Conservation (phyloP, 1,140 invertebrate species). For the Cryptotermes secundus region DNA sequence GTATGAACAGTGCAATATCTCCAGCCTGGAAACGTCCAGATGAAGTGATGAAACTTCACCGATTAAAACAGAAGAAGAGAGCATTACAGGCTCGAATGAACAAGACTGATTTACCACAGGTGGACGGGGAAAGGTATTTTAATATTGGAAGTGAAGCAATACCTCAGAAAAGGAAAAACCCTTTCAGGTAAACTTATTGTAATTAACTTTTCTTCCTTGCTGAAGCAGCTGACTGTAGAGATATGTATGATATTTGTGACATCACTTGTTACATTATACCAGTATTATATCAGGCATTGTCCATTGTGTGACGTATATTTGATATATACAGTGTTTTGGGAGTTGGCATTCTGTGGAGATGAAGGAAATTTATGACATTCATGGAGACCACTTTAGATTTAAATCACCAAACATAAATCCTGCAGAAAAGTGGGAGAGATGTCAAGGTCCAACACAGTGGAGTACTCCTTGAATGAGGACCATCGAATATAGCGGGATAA, state of each 20-base stretch:
- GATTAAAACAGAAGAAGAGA: conserved; percentile 66
- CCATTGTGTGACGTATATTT: neutral
- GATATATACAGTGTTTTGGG: neutral
- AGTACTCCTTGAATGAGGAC: no score
- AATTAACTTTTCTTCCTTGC: conserved; percentile 45
- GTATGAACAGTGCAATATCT: no score
- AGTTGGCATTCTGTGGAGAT: neutral
- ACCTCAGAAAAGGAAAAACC: conserved; percentile 70
- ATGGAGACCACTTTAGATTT: no score
- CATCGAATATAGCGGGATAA: no score
- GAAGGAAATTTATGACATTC: conserved; percentile 24
- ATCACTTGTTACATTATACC: no score
- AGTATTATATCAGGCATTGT: no score
- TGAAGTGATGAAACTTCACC: conserved; percentile 67
- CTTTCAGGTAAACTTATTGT: conserved; percentile 55
- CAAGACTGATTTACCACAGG: neutral
- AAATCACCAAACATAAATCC: no score
- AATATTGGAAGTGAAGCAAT: conserved; percentile 30
- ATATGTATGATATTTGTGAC: no score
- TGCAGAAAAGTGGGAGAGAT: no score
- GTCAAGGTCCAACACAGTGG: no score
- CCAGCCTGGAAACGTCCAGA: conserved; percentile 58
- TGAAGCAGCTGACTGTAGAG: no score
- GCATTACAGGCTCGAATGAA: conserved; percentile 65
- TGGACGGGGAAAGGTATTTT: conserved; percentile 32